Percentiles rank a stretch among this genome's conserved stretches.
phyloP scores from a whole-genome alignment of 2,888 invertebrate species.

The Cryptocheilus praepositus region DNA sequence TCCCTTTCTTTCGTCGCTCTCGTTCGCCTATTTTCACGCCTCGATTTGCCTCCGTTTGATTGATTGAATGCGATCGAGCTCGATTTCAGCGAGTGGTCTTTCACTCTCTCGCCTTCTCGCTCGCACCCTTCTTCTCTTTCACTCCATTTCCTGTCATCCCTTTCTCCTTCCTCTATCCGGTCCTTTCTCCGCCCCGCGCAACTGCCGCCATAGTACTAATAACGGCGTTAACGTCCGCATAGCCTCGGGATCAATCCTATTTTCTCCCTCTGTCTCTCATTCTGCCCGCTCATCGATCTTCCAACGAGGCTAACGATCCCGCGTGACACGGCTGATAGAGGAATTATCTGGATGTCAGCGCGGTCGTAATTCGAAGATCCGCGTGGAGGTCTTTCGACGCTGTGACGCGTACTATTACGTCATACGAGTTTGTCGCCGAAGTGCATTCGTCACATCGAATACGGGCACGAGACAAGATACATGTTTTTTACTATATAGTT shows the following conservation, averaged over 20 bases:
- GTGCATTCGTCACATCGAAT: too few species aligned
- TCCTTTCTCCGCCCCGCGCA: slow-evolving; percentile 3
- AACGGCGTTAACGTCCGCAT: slow-evolving; percentile 41
- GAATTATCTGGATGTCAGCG: slow-evolving; percentile 22
- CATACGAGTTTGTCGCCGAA: too few species aligned
- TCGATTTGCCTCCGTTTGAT: slow-evolving; percentile 59
- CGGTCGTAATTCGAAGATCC: slow-evolving; percentile 5
- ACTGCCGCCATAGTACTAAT: slow-evolving; percentile 36
- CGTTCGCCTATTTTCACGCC: slow-evolving; percentile 20
- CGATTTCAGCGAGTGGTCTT: slow-evolving; percentile 43
- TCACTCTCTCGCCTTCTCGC: slow-evolving; percentile 8
- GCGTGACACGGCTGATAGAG: slow-evolving; percentile 20
- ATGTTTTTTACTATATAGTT: too few species aligned
- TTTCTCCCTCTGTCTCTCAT: slow-evolving; percentile 8
- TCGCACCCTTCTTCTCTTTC: not conserved
- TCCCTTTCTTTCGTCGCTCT: slow-evolving; percentile 6
- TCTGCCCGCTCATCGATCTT: slow-evolving; percentile 16
- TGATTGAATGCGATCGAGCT: slow-evolving; percentile 52
- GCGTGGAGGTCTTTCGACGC: too few species aligned
- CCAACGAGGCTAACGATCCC: slow-evolving; percentile 12
- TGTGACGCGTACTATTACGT: too few species aligned
- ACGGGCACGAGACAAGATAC: too few species aligned
- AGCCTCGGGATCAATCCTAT: slow-evolving; percentile 27
- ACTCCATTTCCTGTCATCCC: slow-evolving; percentile 5
- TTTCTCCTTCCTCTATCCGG: slow-evolving; percentile 2